Base-by-base conservation (phyloP, 1,140 invertebrate genomes). In the Drosophila grimshawi region DNA sequence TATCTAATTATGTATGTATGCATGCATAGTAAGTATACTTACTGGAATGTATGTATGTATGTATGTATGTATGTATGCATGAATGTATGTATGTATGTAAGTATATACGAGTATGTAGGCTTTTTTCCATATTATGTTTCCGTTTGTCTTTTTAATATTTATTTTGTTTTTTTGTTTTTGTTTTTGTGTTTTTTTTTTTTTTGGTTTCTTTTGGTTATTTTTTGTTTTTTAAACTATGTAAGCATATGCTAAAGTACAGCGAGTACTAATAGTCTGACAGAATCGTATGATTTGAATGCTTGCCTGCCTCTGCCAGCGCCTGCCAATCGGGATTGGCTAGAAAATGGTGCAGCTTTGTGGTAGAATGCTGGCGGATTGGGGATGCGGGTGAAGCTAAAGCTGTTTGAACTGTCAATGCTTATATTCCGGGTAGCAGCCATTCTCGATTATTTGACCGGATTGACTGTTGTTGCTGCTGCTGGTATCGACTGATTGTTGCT, bases 331-430 rank as follows among this genome's bases (percentile, higher is more conserved):
- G 8, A 4, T 29, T 77, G 59, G 70, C 67, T 75, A 78, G 69
- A 61, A 62, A 60, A 27, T 32, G 57, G 57, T 30, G 10, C 48
- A 56, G 55, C 53, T 52, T 64, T 37, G 56, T 73, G 68, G 49
- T 39, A 19, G 19, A 19, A 19, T 19, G 35, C 10, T 66, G 27
- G 39, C 19, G 8, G 33, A 33, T 43, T 62, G 41, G 52, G 39
- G 32, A 29, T 61, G 33, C 6, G 52, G 53, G 37, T 46, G 56
- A 68, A 77, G 57, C 65, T 75, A 64, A 7, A 69, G 41, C 29
- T 49, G 29, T 55, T 72, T 37, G 62, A 73, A 86, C 76, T 93
- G 94, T 94, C 94, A 94, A 94, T 94, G 94, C 92, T 94, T 94
- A 92, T 92, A 92, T 92, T 92, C 92, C 78, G 92, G 92, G 91